Percentiles rank a stretch among this genome's conserved stretches.
Conservation (phyloP, 2,888 invertebrate species). For the Eurytoma californica region DNA sequence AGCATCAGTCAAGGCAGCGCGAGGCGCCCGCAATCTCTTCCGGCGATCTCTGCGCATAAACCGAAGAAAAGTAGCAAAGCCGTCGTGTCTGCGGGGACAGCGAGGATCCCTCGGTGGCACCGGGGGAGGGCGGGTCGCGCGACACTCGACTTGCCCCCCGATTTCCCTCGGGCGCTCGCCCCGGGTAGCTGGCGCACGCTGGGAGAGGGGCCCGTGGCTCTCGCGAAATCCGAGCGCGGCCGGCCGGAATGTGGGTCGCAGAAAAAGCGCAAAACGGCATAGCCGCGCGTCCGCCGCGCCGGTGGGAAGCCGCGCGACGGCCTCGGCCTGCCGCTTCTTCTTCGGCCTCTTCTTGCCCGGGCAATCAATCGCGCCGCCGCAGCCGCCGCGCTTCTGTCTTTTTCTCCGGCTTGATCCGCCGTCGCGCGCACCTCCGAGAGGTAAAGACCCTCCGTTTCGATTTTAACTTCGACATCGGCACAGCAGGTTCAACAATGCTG, state of each 20-base stretch:
- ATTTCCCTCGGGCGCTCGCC: neutral
- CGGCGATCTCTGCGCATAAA: no score
- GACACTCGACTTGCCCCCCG: neutral
- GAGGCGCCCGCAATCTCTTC: no score
- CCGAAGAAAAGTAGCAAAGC: no score
- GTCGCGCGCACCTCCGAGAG: no score
- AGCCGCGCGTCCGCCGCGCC: constrained; percentile 67
- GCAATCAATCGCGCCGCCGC: constrained; percentile 71
- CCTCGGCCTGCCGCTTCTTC: constrained; percentile 60
- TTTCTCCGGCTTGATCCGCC: no score
- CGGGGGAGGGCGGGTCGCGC: no score
- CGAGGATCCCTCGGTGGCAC: no score
- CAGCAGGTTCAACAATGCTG: no score
- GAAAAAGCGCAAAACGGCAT: constrained; percentile 68
- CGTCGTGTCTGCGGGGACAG: no score
- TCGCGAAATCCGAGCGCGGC: constrained; percentile 65
- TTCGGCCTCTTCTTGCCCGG: constrained; percentile 64
- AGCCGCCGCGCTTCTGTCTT: constrained; percentile 42
- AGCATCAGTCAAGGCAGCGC: no score
- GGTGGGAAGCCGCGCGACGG: constrained; percentile 40
- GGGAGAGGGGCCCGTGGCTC: constrained; percentile 61
- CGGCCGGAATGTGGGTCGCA: constrained; percentile 68
- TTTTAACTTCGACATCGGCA: no score
- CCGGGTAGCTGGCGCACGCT: neutral
- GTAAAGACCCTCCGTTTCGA: no score